A percentile compares a stretch with the other conserved stretches of the same genome.
Evolutionary conservation across 2,888 invertebrate species (phyloP).

Genomic region (Latrodectus elegans): DNA sequence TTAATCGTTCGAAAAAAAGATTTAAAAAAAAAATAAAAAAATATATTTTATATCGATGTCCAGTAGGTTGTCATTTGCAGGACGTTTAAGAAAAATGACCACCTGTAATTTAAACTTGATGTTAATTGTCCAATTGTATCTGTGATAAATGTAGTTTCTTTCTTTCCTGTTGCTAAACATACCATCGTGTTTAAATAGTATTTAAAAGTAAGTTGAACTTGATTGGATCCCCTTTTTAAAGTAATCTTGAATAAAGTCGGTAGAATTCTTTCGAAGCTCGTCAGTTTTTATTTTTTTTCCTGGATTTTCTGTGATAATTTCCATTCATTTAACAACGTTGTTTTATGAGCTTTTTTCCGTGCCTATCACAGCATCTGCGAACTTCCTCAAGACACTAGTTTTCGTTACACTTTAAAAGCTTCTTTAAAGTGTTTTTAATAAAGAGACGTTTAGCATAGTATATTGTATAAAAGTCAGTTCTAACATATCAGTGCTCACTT

Average conservation of each 20-base stretch:
- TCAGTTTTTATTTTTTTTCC: constrained; percentile 7
- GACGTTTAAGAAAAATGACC: not conserved
- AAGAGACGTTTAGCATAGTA: constrained; percentile 21
- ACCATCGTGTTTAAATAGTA: too few relatives aligned
- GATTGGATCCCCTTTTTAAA: too few relatives aligned
- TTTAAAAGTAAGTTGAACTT: too few relatives aligned
- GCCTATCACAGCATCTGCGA: constrained; percentile 45
- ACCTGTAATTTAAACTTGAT: not conserved
- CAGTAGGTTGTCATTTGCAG: not conserved
- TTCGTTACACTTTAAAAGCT: constrained; percentile 24
- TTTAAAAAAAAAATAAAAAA: not conserved
- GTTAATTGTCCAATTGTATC: constrained; percentile 57
- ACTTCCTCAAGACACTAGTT: constrained; percentile 42
- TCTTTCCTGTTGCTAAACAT: not conserved
- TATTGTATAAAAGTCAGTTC: constrained; percentile 20
- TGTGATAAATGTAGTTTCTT: constrained; percentile 53
- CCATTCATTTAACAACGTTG: constrained; percentile 32
- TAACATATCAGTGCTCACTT: constrained; percentile 55
- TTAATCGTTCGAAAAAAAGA: constrained; percentile 18
- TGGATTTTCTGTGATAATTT: constrained; percentile 65
- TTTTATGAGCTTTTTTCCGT: constrained; percentile 67
- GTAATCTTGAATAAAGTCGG: constrained; percentile 8
- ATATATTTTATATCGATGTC: constrained; percentile 49
- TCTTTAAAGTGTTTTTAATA: constrained; percentile 24
- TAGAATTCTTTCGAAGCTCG: constrained; percentile 22